These are phyloP conservation scores for Ellobium chinense DNA, from an alignment of 2,888 invertebrate genomes.

Conservation along the genomic window DNA sequence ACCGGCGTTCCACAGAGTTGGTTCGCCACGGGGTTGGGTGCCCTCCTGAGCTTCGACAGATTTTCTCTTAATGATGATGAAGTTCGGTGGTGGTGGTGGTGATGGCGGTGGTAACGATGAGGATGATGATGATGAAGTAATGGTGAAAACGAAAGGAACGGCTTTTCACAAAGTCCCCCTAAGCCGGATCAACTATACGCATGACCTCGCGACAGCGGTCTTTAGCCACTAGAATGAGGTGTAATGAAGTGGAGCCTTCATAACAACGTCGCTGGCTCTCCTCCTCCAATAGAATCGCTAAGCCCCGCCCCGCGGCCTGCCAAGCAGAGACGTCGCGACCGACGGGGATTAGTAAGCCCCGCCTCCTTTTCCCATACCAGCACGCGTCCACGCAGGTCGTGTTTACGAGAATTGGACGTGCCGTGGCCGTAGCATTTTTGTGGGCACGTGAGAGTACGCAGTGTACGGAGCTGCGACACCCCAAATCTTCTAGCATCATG, in stretches of 20 bases:
- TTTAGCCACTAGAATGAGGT: conserved; percentile 36
- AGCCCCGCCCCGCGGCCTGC: conserved; percentile 22
- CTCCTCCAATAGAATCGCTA: neutral
- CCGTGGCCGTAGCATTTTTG: neutral
- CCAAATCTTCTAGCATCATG: neutral
- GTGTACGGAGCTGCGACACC: neutral
- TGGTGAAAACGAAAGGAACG: conserved; percentile 7
- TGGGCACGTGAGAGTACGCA: conserved; percentile 19
- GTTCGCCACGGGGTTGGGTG: neutral
- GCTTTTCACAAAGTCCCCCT: conserved; percentile 36
- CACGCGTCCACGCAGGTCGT: conserved; percentile 9
- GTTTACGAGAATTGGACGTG: conserved; percentile 7
- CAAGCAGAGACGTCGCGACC: conserved; percentile 30
- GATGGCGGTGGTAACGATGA: neutral
- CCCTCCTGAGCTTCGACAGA: neutral
- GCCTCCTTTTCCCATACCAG: conserved; percentile 24
- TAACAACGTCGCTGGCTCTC: neutral
- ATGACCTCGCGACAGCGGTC: conserved; percentile 28
- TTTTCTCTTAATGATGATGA: neutral
- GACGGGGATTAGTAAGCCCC: conserved; percentile 20
- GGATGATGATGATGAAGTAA: conserved; percentile 22
- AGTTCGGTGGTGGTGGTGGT: neutral
- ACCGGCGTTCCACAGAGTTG: neutral
- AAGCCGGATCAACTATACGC: conserved; percentile 47
- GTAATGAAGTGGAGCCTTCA: conserved; percentile 14